Evolutionary conservation across 2,888 invertebrate genomes (phyloP).

Genomic region (Oscheius sp.): DNA sequence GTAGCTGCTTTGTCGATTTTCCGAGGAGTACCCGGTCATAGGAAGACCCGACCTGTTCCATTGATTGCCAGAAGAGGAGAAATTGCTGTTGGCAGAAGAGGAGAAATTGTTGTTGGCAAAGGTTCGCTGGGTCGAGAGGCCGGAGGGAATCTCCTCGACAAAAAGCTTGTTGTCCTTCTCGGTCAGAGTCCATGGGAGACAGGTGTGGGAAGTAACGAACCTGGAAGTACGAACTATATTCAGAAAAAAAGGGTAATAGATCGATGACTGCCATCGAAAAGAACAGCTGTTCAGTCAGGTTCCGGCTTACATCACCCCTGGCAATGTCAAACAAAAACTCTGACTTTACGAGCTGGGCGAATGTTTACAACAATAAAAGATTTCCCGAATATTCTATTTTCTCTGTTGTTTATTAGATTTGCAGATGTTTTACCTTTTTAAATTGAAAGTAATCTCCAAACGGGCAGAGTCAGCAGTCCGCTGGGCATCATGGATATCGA

Average conservation of each 20-base stretch:
- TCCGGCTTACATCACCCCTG: conserved; percentile 18
- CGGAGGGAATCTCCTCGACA: conserved; percentile 55
- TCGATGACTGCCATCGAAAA: too few species aligned
- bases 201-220: conserved; percentile 56
- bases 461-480: conserved; percentile 45
- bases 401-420: too few species aligned
- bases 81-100: not conserved
- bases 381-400: too few species aligned
- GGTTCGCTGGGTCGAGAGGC: conserved; percentile 34
- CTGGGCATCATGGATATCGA: conserved; percentile 47
- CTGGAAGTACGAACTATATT: conserved; percentile 35
- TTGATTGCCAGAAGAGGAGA: conserved; percentile 10
- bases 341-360: not conserved
- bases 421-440: conserved; percentile 42
- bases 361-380: too few species aligned
- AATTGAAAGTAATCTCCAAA: conserved; percentile 48
- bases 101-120: not conserved
- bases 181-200: conserved; percentile 60
- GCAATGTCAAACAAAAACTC: conserved; percentile 24
- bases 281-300: conserved; percentile 20
- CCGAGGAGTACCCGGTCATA: conserved; percentile 16
- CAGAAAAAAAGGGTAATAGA: not conserved
- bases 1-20: conserved; percentile 13
- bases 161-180: conserved; percentile 63
- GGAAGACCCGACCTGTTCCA: conserved; percentile 2